Evolutionary conservation across 2,888 invertebrate species (phyloP), one percentile per base, ranked within the genome.

Genomic region (Rotaria magnacalcarata): DNA sequence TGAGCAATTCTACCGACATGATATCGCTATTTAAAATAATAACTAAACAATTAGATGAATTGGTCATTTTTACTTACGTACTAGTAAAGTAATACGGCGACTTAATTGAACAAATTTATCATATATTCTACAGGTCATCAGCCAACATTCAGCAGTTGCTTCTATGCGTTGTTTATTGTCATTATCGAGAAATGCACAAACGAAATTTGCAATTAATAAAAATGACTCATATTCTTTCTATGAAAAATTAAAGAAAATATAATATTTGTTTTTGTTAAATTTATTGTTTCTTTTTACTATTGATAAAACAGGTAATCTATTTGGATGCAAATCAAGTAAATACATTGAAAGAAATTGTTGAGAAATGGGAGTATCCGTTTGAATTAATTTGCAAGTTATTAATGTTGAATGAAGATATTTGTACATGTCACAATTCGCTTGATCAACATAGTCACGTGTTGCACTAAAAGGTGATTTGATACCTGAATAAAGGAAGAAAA

Each of bases 261-360:
- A 24, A 21, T 19, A 14, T 54, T 19, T 3, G 4, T 34, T 19
- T 34, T 19, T 34, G 6, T 67, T 11, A 52, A 11, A 11, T 67
- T 16, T 19, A 19, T 34, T 5, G 6, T 19, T 14, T 27, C 50
- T 34, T 34, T 41, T 67, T 67, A 67, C 67, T 19, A 19, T 67
- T 19, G 41, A 67, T 0, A 7, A n/a, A 19, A 67, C 2, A 67
- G 67, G 19, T 19, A 67, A 16, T 19, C 34, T 67, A 19, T 11
- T 41, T 41, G 19, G 0, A 67, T 67, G 34, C n/a, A 19, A 41
- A 67, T 67, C 67, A 6, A 67, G 27, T 34, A 67, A 67, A 67
- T 67, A 67, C 67, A 67, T 67, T 11, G 67, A 34, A 34, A 67
- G 67, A 34, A 67, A 67, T 67, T 67, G 67, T 67, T 67, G 67